A percentile compares a stretch with the other conserved stretches of the same genome.
Conservation (phyloP, 2,113 vertebrate species). For the Microcebus lehilahytsara region DNA sequence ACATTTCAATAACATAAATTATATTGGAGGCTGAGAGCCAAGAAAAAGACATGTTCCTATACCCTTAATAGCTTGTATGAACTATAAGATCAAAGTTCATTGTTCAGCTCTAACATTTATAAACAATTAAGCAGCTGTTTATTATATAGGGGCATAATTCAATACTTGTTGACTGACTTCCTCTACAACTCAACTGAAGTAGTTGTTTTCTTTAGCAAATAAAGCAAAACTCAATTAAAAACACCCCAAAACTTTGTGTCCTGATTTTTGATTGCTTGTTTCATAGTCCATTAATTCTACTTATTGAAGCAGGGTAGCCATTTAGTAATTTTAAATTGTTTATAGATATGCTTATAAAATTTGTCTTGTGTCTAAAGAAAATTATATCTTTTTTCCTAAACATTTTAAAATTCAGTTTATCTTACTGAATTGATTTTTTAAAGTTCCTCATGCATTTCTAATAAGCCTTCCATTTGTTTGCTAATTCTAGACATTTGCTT, state of each 20-base stretch:
- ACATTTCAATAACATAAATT: neutral
- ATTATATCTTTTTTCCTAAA: neutral
- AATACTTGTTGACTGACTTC: neutral
- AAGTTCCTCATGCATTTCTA: neutral
- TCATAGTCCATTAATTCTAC: neutral
- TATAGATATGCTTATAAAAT: conserved; percentile 11
- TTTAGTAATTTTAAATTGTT: conserved; percentile 27
- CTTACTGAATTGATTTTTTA: neutral
- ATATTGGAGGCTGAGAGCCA: neutral
- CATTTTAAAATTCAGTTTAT: neutral
- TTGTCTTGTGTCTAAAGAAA: neutral
- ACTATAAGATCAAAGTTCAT: neutral
- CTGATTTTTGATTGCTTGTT: conserved; percentile 9
- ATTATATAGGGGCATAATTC: neutral
- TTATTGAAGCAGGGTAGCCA: neutral
- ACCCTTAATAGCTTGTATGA: neutral
- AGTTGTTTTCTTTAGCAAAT: conserved; percentile 6
- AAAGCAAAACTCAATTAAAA: conserved; percentile 37
- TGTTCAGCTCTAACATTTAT: neutral
- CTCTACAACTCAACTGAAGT: neutral
- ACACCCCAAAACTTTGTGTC: neutral
- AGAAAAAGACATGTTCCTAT: neutral
- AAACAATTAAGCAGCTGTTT: neutral
- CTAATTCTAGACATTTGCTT: conserved; percentile 26
- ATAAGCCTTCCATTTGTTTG: conserved; percentile 34